Evolutionary conservation across 35 echinoderm and acorn worm species (phyloP).

Genomic region (Apostichopus californicus): DNA sequence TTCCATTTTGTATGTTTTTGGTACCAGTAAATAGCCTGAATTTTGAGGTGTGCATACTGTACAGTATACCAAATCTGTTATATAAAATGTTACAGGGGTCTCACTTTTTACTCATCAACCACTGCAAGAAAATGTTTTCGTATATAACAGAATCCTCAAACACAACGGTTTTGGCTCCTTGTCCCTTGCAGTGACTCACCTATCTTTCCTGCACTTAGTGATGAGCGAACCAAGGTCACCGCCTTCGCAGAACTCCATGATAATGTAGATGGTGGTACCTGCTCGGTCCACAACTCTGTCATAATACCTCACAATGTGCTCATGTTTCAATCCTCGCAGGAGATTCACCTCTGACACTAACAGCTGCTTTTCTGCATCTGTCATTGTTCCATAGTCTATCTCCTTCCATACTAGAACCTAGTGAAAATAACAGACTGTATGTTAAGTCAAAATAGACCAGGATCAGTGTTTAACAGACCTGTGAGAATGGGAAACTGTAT

Average conservation of each 20-base stretch:
- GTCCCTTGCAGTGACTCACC: conserved; percentile 45
- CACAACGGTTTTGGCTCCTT: neutral
- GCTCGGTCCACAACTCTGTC: conserved; percentile 85
- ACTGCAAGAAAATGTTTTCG: too few relatives aligned
- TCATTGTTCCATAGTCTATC: conserved; percentile 93
- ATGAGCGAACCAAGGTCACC: conserved; percentile 89
- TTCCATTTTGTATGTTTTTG: neutral
- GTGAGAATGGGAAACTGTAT: neutral
- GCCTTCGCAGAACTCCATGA: conserved; percentile 96
- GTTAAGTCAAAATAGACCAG: neutral
- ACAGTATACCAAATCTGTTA: too few relatives aligned
- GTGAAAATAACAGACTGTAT: neutral
- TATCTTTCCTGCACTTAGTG: conserved; percentile 86
- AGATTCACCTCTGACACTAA: conserved; percentile 96
- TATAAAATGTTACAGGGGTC: too few relatives aligned
- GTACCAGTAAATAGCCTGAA: neutral
- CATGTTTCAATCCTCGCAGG: conserved; percentile 82
- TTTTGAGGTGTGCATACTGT: neutral
- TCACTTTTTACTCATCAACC: too few relatives aligned
- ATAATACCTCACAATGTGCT: conserved; percentile 86
- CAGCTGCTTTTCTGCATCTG: conserved; percentile 88
- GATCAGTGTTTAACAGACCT: neutral
- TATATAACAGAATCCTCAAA: neutral
- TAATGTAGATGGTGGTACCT: conserved; percentile 87
- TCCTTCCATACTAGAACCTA: conserved; percentile 99